Evolutionary conservation across 2,797 vertebrate genomes (phyloP).

Genomic region (Sebastes itinus): DNA sequence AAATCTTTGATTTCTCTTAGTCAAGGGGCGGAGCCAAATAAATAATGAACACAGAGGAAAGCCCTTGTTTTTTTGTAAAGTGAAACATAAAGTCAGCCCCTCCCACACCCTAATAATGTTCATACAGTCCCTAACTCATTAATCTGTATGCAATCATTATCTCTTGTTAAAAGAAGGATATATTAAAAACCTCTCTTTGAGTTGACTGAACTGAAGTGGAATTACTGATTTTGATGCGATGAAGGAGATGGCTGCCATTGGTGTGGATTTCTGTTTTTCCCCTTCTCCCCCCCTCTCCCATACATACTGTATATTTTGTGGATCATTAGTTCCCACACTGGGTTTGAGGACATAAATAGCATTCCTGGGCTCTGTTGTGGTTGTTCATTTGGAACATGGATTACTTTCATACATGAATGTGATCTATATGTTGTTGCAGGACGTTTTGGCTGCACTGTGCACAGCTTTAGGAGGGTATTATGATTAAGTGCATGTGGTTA

Average conservation of each 20-base stretch:
- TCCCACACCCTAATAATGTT: not conserved
- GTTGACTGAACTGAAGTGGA: slow-evolving; percentile 23
- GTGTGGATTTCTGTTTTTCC: not conserved
- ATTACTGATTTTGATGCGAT: slow-evolving; percentile 1
- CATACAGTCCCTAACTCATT: not conserved
- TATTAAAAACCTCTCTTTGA: not conserved
- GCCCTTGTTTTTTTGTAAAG: not conserved
- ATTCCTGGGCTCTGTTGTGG: slow-evolving; percentile 10
- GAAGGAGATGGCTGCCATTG: not conserved
- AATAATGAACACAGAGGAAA: not conserved
- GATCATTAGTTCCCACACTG: not conserved
- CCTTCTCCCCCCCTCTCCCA: not conserved
- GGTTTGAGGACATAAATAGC: slow-evolving; percentile 1
- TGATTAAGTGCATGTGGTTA: slow-evolving; percentile 4
- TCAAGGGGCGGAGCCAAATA: not conserved
- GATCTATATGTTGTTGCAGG: slow-evolving; percentile 7
- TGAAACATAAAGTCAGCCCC: not conserved
- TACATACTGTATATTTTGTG: not conserved
- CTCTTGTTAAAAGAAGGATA: not conserved
- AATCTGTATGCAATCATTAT: not conserved
- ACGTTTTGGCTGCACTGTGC: slow-evolving; percentile 15
- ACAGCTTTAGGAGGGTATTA: slow-evolving; percentile 6
- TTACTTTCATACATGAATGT: not conserved
- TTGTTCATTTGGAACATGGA: not conserved
- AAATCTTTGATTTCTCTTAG: not conserved